Evolutionary conservation across 2,797 vertebrate species (phyloP), one percentile per base, ranked within the genome.

Genomic region (Eulemur mongoz): DNA sequence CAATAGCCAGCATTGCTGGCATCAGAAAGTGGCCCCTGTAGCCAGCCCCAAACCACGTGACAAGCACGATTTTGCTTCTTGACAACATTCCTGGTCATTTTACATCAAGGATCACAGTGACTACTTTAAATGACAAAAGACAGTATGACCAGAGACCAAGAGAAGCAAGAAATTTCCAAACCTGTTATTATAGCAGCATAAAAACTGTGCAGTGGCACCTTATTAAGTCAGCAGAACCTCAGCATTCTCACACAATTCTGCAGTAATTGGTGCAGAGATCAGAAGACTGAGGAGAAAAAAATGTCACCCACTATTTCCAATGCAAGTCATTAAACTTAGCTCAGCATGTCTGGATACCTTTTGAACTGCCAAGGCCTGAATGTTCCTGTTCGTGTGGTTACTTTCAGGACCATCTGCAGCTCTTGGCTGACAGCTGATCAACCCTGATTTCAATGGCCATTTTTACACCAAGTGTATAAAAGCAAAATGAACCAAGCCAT

Each of bases 401-500:
- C 52, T 75, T 12, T 0, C 0, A 4, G 12, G 27, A 78, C 45
- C 69, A 70, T 70, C 65, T 85, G 65, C 14, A 5, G 30, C 50
- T 67, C 69, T 69, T 43, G 80, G 38, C 78, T 63, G 18, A 80
- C 15, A 40, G 18, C 38, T 89, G 18, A 40, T 82, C 38, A 32
- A 3, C 17, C 70, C 43, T 5, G 0, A 40, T 78, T 84, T 61
- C 27, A 52, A 85, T 5, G 75, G n/a, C 25, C 88, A 50, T 32
- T 87, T 92, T 81, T 86, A 45, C 2, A 59, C 40, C 5, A 50
- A n/a, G 20, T 12, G 11, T 27, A 18, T 59, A 48, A 75, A 88
- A 87, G 15, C 38, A n/a, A 81, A 91, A 67, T 30, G 40, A 92
- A 81, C 15, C 54, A 84, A 79, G 23, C 70, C 93, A 38, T 79